Conservation (phyloP, 2,113 vertebrate genomes). For the Haplotaxodon microlepis region DNA sequence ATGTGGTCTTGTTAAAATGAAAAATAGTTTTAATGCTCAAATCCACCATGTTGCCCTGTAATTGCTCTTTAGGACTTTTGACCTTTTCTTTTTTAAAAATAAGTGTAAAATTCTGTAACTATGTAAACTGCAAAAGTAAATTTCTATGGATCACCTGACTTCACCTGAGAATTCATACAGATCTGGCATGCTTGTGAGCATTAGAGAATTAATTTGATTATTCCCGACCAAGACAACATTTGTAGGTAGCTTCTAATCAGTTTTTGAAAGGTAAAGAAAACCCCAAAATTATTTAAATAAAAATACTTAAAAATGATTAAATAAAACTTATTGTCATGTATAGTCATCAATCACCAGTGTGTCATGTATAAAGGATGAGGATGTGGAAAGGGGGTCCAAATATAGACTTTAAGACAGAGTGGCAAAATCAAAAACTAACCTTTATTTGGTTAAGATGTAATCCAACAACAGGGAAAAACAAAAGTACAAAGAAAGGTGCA, state of each 20-base stretch:
- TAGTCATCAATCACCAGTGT: not conserved
- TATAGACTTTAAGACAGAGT: not conserved
- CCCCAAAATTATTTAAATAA: not conserved
- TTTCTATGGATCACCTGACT: not conserved
- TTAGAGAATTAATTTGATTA: not conserved
- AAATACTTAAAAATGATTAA: not conserved
- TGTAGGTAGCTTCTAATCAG: not conserved
- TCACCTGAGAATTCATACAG: not conserved
- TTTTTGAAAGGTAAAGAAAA: not conserved
- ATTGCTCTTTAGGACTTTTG: not conserved
- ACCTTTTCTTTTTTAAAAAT: not conserved
- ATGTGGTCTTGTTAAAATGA: not conserved
- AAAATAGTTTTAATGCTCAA: not conserved
- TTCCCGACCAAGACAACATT: not conserved
- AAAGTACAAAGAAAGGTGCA: not conserved
- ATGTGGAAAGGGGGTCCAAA: not conserved
- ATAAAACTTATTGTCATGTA: not conserved
- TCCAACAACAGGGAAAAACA: not conserved
- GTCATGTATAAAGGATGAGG: not conserved
- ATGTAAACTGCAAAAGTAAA: not conserved
- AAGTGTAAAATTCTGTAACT: not conserved
- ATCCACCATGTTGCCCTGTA: not conserved
- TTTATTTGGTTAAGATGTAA: not conserved
- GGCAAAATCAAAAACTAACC: not conserved
- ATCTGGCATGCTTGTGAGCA: not conserved